Evolutionary conservation across 2,797 vertebrate genomes (phyloP), one percentile per base, ranked within the genome.

Genomic region (Meda fulgida): DNA sequence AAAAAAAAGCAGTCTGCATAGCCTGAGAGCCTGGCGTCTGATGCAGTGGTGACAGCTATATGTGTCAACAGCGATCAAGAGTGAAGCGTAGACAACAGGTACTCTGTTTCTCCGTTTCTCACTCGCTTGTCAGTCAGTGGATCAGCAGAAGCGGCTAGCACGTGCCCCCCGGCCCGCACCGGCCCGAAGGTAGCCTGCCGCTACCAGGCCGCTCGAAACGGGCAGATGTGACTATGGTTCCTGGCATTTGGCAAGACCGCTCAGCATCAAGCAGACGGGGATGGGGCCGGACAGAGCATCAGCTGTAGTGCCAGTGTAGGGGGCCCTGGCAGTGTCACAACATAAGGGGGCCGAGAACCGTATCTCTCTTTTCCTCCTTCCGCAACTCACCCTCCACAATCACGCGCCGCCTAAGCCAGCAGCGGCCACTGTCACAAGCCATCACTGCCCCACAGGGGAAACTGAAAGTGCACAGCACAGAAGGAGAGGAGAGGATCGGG

Each of bases 181-280:
- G 92, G 91, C 91, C 87, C 80, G 92, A 92, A 93, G 94, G 92
- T 92, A 84, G 51, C 51, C 55, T 80, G 85, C 63, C 85, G 81
- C 86, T 84, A 85, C 86, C 86, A 87, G 87, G 89, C 88, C 87
- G 89, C 92, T 93, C 92, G 94, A 97, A 97, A 96, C 95, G 94
- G 97, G 95, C 97, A 99, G 97, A 98, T 98, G 97, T 97, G 97
- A 98, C 97, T 97, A 95, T 96, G 96, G 97, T 97, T 96, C 96
- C 96, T 95, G 97, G 97, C 97, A 95, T 97, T 98, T 98, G 97
- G 98, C 97, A 99, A 96, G 96, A 98, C 95, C 92, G 93, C 95
- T 99, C 96, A 98, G 96, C 96, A 93, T 99, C 98, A 98, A 93
- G 91, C 94, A 95, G 97, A 97, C 93, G 92, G 92, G 96, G 95